These are phyloP conservation scores for Drosophila baimaii DNA, from an alignment of 1,140 invertebrate species.

Conservation along the genomic window DNA sequence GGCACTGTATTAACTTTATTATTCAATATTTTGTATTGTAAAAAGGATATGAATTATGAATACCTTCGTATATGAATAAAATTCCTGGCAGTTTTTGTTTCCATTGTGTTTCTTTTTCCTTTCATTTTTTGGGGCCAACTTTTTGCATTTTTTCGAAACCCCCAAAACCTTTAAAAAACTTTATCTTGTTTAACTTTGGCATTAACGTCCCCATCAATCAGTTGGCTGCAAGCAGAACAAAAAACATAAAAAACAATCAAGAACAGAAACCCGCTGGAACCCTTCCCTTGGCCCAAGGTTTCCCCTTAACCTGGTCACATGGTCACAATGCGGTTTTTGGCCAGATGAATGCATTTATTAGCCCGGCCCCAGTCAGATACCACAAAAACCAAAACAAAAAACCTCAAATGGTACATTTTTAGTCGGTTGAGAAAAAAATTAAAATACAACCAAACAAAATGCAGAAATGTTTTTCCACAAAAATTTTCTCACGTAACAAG, in stretches of 20 bases:
- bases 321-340: conserved; percentile 52
- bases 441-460: conserved; percentile 58
- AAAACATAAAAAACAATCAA: conserved; percentile 4
- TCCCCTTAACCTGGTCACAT: conserved; percentile 45
- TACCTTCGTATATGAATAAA: background rate
- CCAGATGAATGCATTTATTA: conserved; percentile 62
- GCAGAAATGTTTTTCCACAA: conserved; percentile 60
- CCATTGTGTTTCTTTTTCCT: background rate
- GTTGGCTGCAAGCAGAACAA: conserved; percentile 6
- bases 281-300: conserved; percentile 63
- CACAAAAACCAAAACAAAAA: conserved; percentile 49
- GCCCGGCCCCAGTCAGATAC: conserved; percentile 21
- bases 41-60: background rate
- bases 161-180: background rate
- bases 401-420: conserved; percentile 63
- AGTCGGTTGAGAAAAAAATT: conserved; percentile 48
- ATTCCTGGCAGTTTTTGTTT: background rate
- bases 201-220: conserved; percentile 33
- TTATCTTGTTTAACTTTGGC: conserved; percentile 28
- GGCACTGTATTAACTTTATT: conserved; percentile 4
- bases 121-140: background rate
- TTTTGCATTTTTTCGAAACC: background rate
- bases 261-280: conserved; percentile 25
- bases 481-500: conserved; percentile 81
- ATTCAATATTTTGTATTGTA: background rate